Conservation (phyloP, 1,140 invertebrate species). For the Drosophila prosaltans region DNA sequence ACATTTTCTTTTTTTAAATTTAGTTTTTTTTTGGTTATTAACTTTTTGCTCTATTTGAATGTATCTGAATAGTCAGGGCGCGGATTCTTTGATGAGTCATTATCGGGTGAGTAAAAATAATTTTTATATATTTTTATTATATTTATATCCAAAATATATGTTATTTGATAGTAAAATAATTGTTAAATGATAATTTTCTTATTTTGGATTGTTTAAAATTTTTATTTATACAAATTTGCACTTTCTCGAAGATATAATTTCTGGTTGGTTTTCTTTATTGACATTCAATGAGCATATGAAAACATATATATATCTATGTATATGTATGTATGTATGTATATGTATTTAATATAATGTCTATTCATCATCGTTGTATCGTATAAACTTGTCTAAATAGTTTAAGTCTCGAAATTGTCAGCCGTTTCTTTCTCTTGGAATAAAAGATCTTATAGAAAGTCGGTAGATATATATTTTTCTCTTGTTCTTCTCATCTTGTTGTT, state of each 20-base stretch:
- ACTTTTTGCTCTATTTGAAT: too few relatives aligned
- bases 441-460: conserved; percentile 1
- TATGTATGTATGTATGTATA: conserved; percentile 26
- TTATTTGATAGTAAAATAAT: too few relatives aligned
- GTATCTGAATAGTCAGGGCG: too few relatives aligned
- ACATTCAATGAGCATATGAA: conserved; percentile 65
- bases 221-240: conserved; percentile 24
- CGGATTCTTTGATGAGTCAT: too few relatives aligned
- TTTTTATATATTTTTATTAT: too few relatives aligned
- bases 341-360: conserved; percentile 21
- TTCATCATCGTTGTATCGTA: conserved; percentile 30
- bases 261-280: conserved; percentile 5
- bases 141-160: too few relatives aligned
- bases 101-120: too few relatives aligned
- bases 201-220: too few relatives aligned
- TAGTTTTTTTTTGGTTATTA: too few relatives aligned
- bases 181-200: too few relatives aligned
- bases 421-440: conserved; percentile 12
- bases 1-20: too few relatives aligned
- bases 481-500: neutral
- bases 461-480: neutral
- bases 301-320: conserved; percentile 54
- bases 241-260: conserved; percentile 17
- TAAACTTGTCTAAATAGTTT: conserved; percentile 61
- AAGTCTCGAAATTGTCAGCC: conserved; percentile 35